Percentiles rank a stretch among this genome's conserved stretches.
Evolutionary conservation across 2,113 vertebrate genomes (phyloP).

Genomic region (Melanerpes aurifrons): DNA sequence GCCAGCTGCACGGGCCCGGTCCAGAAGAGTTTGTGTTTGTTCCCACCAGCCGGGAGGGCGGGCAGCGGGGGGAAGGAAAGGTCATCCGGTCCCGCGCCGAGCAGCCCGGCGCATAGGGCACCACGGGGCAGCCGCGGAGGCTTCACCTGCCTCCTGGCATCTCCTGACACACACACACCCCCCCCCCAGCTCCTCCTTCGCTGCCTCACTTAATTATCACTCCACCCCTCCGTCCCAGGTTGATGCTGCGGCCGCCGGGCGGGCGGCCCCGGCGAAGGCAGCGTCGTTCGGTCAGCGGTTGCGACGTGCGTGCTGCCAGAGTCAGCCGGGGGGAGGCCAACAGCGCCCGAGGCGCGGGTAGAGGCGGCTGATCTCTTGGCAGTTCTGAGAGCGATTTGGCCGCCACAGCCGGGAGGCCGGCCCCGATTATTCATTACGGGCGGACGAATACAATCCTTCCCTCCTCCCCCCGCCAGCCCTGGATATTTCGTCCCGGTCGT

Average conservation of each 20-base stretch:
- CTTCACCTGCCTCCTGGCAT: not conserved
- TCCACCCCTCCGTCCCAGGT: too few relatives aligned
- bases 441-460: not conserved
- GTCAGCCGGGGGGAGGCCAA: slow-evolving; percentile 19
- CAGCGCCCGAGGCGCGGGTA: slow-evolving; percentile 34
- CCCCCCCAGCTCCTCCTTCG: not conserved
- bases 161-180: not conserved
- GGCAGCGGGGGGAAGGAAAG: not conserved
- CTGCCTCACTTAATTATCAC: not conserved
- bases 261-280: not conserved
- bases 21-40: slow-evolving; percentile 38
- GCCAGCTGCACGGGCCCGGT: slow-evolving; percentile 28
- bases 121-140: not conserved
- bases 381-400: not conserved
- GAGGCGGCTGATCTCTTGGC: slow-evolving; percentile 31
- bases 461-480: not conserved
- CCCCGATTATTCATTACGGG: slow-evolving; percentile 31
- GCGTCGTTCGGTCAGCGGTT: not conserved
- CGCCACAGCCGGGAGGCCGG: slow-evolving; percentile 7
- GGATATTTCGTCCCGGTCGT: slow-evolving; percentile 11
- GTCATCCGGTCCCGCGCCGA: not conserved
- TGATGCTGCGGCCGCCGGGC: not conserved
- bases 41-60: not conserved
- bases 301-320: not conserved
- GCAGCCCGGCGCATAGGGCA: not conserved